Conservation (phyloP, 2,797 vertebrate species). For the Manis javanica region DNA sequence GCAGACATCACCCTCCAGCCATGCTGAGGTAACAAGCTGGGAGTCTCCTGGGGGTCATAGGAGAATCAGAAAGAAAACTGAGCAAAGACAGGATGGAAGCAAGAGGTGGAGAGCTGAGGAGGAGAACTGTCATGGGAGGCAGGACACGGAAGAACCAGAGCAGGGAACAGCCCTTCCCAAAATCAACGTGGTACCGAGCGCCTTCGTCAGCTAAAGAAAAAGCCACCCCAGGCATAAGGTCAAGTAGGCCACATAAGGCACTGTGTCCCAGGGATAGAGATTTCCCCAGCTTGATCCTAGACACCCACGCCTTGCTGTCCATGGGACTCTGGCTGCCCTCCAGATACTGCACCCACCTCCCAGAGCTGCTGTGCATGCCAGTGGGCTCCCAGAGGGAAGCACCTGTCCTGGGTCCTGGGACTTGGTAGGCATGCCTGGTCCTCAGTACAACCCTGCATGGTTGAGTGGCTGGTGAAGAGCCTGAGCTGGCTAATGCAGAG, state of each 20-base stretch:
- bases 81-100: not conserved
- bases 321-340: not conserved
- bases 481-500: not conserved
- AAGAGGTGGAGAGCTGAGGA: not conserved
- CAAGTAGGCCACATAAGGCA: not conserved
- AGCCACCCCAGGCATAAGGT: not conserved
- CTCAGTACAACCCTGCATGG: accelerated
- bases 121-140: not conserved
- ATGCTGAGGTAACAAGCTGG: not conserved
- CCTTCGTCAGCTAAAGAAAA: not conserved
- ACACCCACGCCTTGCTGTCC: not conserved
- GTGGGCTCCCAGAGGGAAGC: not conserved
- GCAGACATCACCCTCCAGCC: not conserved
- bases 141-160: not conserved
- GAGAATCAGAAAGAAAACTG: not conserved
- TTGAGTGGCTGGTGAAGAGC: not conserved
- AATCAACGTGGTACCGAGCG: accelerated
- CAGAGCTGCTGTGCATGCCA: not conserved
- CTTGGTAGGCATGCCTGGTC: not conserved
- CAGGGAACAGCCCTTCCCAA: not conserved
- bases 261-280: not conserved
- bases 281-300: not conserved
- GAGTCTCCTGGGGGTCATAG: not conserved
- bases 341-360: not conserved
- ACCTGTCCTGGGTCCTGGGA: too few relatives aligned